These are phyloP conservation scores for Epizoanthus stellaris DNA, from an alignment of 92 coral and sea anemone genomes.

Conservation along the genomic window DNA sequence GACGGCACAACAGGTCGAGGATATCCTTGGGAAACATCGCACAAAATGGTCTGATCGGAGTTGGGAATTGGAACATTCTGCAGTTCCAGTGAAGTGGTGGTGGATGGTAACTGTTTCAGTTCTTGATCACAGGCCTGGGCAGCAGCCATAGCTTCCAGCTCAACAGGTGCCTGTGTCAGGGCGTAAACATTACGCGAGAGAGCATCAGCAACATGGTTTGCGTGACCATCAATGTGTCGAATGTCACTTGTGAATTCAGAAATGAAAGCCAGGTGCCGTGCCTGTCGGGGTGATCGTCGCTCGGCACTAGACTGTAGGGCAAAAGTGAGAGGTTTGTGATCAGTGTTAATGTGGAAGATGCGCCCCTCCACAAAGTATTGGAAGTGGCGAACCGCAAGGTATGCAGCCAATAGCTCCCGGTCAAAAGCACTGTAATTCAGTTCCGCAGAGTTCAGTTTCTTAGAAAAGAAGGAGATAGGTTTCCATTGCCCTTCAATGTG, in stretches of 20 bases:
- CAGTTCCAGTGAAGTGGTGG: conserved; percentile 38
- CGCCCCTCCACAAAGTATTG: conserved; percentile 52
- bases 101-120: conserved; percentile 19
- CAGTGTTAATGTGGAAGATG: conserved; percentile 51
- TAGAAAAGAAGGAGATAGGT: conserved; percentile 57
- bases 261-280: conserved; percentile 57
- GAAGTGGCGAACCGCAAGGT: not conserved
- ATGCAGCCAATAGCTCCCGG: conserved; percentile 26
- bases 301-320: conserved; percentile 57
- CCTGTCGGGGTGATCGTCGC: conserved; percentile 57
- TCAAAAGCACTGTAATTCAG: conserved; percentile 53
- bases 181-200: conserved; percentile 4
- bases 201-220: too few species aligned
- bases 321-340: conserved; percentile 61
- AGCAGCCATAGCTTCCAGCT: conserved; percentile 36
- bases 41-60: not conserved
- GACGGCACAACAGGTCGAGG: conserved; percentile 25
- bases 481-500: conserved; percentile 54
- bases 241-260: conserved; percentile 65
- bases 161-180: conserved; percentile 33
- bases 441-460: conserved; percentile 45
- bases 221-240: conserved; percentile 18
- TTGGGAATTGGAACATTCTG: conserved; percentile 30
- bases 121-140: conserved; percentile 44
- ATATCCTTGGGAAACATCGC: conserved; percentile 53